Base-by-base conservation (phyloP, 1,140 invertebrate genomes). In the Neodiprion pinetum region DNA sequence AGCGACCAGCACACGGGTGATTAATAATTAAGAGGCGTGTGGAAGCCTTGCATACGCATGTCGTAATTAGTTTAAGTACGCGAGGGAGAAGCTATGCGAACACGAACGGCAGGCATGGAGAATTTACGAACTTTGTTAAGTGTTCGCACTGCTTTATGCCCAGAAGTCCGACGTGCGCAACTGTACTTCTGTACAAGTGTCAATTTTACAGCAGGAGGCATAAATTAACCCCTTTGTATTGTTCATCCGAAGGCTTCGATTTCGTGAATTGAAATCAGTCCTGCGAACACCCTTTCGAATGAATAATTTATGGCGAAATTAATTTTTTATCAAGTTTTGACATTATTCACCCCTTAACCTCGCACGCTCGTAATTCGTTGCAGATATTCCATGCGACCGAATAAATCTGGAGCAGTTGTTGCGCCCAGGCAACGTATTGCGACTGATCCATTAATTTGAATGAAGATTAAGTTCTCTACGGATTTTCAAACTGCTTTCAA, bases 361-460 rank as follows among this genome's bases (percentile, higher is more conserved):
- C 17, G 69, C 70, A 71, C 71, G 74, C 76, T 74, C 65, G 72
- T 76, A 72, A 78, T 67, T 76, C 66, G 75, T 72, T 66, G 12
- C 72, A 61, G 68, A 61, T 40, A 14, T 61, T 61, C 53, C 53
- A 61, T 75, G 75, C 67, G 73, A 76, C 73, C 67, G 72, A 68
- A 80, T 83, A 83, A 81, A 83, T 83, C 80, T 77, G 72, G 68
- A 79, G 78, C 80, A 81, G 79, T 82, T 82, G 79, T 76, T 79
- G 69, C 75, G 73, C 23, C 73, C 76, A 75, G 76, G 78, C 75
- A 40, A 40, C 75, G 78, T 80, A 82, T 83, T 79, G 80, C 76
- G 76, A 76, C 77, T 80, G 77, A 83, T 71, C 81, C 77, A 69
- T 21, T 69, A 11, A 69, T 69, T 21, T 69, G 17, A 69, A 69